Percentiles rank a stretch among this genome's conserved stretches.
These are phyloP conservation scores for Oxycera nigricornis DNA, from an alignment of 2,888 invertebrate species.

Conservation along the genomic window DNA sequence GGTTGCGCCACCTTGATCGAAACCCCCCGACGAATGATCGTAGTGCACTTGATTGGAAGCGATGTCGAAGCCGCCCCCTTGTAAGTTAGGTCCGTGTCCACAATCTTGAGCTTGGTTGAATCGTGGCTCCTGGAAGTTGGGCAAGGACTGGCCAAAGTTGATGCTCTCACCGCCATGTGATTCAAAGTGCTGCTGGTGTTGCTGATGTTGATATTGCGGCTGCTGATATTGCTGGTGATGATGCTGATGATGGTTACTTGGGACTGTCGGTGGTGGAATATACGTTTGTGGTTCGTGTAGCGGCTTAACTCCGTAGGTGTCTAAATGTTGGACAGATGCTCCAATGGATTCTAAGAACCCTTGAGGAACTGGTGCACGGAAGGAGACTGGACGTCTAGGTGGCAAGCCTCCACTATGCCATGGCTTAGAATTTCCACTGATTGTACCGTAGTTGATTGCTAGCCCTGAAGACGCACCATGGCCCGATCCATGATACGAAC, in stretches of 20 bases:
- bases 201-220: constrained; percentile 40
- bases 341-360: constrained; percentile 73
- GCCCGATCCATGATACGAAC: constrained; percentile 43
- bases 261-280: constrained; percentile 71
- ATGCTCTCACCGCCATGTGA: constrained; percentile 40
- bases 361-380: constrained; percentile 76
- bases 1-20: constrained; percentile 24
- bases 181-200: constrained; percentile 34
- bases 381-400: constrained; percentile 70
- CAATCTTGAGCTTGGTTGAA: constrained; percentile 57
- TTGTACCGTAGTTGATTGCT: constrained; percentile 55
- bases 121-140: constrained; percentile 54
- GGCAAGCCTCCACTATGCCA: constrained; percentile 53
- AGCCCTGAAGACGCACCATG: constrained; percentile 48
- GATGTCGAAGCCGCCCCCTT: constrained; percentile 52
- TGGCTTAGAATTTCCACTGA: constrained; percentile 54
- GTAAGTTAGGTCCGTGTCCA: constrained; percentile 59
- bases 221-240: constrained; percentile 29
- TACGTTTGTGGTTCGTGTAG: constrained; percentile 65
- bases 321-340: constrained; percentile 69
- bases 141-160: constrained; percentile 52
- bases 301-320: constrained; percentile 67
- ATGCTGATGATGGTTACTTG: constrained; percentile 50
- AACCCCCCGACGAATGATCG: constrained; percentile 7
- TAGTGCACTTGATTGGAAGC: constrained; percentile 47